Conservation (phyloP, 2,797 vertebrate species). For the Poecilia gillii region DNA sequence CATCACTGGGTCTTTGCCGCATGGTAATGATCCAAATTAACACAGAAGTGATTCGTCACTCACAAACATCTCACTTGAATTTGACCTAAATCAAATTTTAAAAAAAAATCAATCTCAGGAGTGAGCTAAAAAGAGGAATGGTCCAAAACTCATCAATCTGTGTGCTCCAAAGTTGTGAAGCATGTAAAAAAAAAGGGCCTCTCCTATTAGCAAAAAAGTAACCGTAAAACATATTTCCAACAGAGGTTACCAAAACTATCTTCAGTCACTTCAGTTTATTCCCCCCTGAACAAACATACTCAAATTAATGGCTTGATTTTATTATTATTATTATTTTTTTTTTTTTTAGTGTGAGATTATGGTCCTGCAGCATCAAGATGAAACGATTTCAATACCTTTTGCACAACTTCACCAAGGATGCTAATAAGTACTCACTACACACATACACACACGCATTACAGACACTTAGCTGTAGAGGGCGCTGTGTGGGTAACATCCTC, state of each 20-base stretch:
- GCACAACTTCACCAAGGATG: background rate
- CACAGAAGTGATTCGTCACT: background rate
- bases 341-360: background rate
- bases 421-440: background rate
- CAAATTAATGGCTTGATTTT: no score
- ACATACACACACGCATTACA: background rate
- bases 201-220: background rate
- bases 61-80: background rate
- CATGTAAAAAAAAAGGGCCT: no score
- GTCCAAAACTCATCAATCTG: background rate
- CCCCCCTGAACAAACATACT: background rate
- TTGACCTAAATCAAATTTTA: background rate
- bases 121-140: background rate
- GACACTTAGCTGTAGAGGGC: background rate
- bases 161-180: background rate
- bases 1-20: background rate
- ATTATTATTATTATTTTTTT: no score
- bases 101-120: background rate
- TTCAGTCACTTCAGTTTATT: background rate
- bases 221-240: background rate
- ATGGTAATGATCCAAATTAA: background rate
- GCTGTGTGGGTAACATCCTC: slow-evolving; percentile 60
- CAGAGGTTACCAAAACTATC: background rate
- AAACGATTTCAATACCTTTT: background rate
- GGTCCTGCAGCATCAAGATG: background rate